These are phyloP conservation scores for Mimachlamys varia DNA, from an alignment of 2,888 invertebrate species.

Conservation along the genomic window DNA sequence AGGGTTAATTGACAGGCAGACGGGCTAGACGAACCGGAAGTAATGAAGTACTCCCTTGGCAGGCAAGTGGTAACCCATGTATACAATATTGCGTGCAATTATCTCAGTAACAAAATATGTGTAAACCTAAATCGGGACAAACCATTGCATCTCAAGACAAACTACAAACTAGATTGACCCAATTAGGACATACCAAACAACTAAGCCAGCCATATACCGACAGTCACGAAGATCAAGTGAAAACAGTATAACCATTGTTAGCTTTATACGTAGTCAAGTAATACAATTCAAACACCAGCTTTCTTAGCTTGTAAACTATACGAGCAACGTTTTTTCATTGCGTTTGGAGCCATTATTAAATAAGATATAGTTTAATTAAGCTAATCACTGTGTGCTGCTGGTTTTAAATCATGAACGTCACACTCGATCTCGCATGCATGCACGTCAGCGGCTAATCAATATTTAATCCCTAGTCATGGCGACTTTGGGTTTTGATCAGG, in stretches of 20 bases:
- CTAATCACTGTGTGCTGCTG: too few species aligned
- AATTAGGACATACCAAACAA: not conserved
- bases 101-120: not conserved
- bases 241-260: not conserved
- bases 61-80: not conserved
- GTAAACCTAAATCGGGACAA: not conserved
- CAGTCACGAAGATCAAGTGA: not conserved
- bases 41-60: not conserved
- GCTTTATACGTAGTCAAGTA: not conserved
- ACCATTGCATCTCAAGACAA: not conserved
- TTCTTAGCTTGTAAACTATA: too few species aligned
- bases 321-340: too few species aligned
- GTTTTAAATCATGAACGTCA: too few species aligned
- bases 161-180: not conserved
- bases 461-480: too few species aligned
- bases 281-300: not conserved
- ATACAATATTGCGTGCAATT: not conserved
- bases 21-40: not conserved
- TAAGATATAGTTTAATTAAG: too few species aligned
- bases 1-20: constrained; percentile 16
- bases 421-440: too few species aligned
- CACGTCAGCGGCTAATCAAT: too few species aligned
- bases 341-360: too few species aligned
- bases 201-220: not conserved
- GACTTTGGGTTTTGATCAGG: too few species aligned